Percentiles rank a stretch among this genome's conserved stretches.
phyloP scores from a whole-genome alignment of 2,797 vertebrate genomes.

The Cyprinodon diabolis region DNA sequence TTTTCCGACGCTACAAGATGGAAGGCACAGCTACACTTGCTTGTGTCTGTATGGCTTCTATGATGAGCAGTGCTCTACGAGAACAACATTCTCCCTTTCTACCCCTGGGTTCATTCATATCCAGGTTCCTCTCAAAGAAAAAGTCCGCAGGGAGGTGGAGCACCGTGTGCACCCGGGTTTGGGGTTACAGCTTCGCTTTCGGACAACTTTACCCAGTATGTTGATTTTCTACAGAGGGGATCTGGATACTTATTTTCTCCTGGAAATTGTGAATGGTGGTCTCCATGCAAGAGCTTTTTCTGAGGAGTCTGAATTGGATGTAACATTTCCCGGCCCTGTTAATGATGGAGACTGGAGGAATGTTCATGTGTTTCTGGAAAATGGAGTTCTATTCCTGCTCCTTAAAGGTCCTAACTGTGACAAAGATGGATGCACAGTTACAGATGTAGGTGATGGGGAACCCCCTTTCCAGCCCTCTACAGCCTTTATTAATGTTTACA shows the following conservation, averaged over 20 bases:
- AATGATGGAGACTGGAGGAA: slow-evolving; percentile 87
- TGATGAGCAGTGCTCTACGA: slow-evolving; percentile 83
- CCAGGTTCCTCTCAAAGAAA: slow-evolving; percentile 64
- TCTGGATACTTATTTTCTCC: slow-evolving; percentile 71
- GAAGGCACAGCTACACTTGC: slow-evolving; percentile 83
- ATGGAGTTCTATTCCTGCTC: slow-evolving; percentile 77
- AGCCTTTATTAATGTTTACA: slow-evolving; percentile 54
- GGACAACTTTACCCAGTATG: slow-evolving; percentile 87
- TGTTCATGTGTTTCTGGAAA: slow-evolving; percentile 62
- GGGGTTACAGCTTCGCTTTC: slow-evolving; percentile 83
- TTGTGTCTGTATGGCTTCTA: slow-evolving; percentile 88
- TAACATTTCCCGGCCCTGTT: slow-evolving; percentile 63
- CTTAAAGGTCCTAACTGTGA: slow-evolving; percentile 79
- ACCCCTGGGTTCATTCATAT: slow-evolving; percentile 79
- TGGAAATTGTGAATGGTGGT: slow-evolving; percentile 81
- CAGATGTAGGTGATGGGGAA: slow-evolving; percentile 25
- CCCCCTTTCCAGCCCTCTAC: slow-evolving; percentile 56
- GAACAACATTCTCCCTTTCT: slow-evolving; percentile 90
- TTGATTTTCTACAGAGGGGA: slow-evolving; percentile 82
- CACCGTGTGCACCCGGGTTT: slow-evolving; percentile 22
- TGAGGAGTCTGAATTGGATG: slow-evolving; percentile 61
- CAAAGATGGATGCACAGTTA: slow-evolving; percentile 66
- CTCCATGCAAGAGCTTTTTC: slow-evolving; percentile 75
- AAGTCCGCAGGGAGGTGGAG: slow-evolving; percentile 54
- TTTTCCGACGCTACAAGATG: slow-evolving; percentile 77